Base-by-base conservation (phyloP, 2,797 vertebrate genomes). In the Melanotaenia nigrans region DNA sequence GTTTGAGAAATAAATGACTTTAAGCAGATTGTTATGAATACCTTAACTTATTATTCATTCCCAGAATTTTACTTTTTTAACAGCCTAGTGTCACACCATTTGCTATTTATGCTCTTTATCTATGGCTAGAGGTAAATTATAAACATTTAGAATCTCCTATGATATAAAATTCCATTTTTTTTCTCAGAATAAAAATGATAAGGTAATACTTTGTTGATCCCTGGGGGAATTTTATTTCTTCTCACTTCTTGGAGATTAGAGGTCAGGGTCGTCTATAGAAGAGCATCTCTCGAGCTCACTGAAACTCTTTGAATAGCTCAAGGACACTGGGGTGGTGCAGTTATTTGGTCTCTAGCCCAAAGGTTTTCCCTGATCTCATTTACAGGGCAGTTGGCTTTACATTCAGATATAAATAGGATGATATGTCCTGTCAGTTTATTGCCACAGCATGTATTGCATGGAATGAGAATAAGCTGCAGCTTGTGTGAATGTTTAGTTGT, bases 181-280 rank as follows among this genome's bases (percentile, higher is more conserved):
- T 40, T 12, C 10, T 18, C 22, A 35, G 24, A 67, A 67, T 73
- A 70, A 80, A 61, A 75, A 81, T 75, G 49, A 61, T 38, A 71
- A 74, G 69, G 28, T 71, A 61, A 81, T 68, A 54, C 68, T 74
- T 74, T 85, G 80, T 83, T 83, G 77, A 90, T 89, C 81, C 82
- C 68, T 1, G 53, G 61, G 74, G 85, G 82, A 81, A 78, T 71
- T 81, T 59, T 69, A 58, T 71, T 68, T 56, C 72, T 53, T 68
- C 57, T 72, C 24, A 18, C 75, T 62, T 77, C 56, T 60, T 36
- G 13, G 66, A 81, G 78, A 79, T 77, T 74, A 72, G 61, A 84
- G 80, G 77, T 81, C 73, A 71, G 35, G 36, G 35, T 65, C 35
- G 58, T n/a, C 56, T 65, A 53, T 51, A 42, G 30, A 72, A 2